Base-by-base conservation (phyloP, 2,113 vertebrate genomes). In the Tetrao urogallus region DNA sequence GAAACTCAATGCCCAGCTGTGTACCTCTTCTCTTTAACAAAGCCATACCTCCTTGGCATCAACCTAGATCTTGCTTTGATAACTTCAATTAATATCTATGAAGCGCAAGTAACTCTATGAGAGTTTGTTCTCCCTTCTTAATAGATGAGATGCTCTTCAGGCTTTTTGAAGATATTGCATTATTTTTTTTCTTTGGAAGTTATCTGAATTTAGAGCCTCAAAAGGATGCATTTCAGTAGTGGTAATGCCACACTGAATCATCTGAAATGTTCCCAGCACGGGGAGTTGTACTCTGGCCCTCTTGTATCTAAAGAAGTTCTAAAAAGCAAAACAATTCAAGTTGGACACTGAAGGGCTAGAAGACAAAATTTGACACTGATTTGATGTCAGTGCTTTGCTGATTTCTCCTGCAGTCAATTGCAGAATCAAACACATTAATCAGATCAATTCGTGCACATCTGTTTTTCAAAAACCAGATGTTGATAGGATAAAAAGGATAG, bases 361-460 rank as follows among this genome's bases (percentile, higher is more conserved):
- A 93, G 19, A 30, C 61, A 38, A 74, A 86, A 84, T 87, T 71
- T 79, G 84, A 92, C 50, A 89, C 36, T 43, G 17, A 57, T 38
- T 67, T 93, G 93, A 60, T 91, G 93, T 71, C 67, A 93, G 69
- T 43, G 57, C 2, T 0, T 76, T 90, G 89, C 34, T 88, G 94
- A 90, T 94, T 95, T 95, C 86, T 93, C 72, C 82, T 40, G 61
- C 79, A 86, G 89, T 90, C 93, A 56, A 95, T 86, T 92, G 85
- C 87, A 97, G 95, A 96, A 92, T 94, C 91, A 88, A 88, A 48
- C 27, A 73, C 95, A 96, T 96, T 92, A 95, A 95, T 96, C 95
- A 95, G 82, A 91, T 86, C 89, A 90, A 96, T 94, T 95, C 90
- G 73, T 69, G 60, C 90, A 92, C 92, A 94, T 96, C 93, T 96